Conservation (phyloP, 1,140 invertebrate species). For the Magallana ariakensis region DNA sequence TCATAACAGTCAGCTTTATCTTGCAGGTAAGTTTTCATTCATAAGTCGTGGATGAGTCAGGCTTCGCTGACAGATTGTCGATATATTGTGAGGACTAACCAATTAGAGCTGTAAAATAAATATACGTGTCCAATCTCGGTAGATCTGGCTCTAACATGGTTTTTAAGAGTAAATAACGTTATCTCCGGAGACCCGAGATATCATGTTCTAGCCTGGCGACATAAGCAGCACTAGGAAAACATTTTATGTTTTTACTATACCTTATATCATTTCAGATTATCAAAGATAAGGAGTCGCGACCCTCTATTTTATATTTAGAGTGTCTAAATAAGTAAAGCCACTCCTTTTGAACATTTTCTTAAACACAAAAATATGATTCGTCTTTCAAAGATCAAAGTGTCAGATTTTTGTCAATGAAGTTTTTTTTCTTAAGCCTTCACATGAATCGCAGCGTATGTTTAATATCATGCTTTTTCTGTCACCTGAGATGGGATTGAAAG, state of each 20-base stretch:
- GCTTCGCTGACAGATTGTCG: neutral
- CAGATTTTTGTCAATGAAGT: slow-evolving; percentile 15
- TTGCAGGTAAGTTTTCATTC: slow-evolving; percentile 21
- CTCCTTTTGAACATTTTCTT: neutral
- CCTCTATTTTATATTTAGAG: slow-evolving; percentile 4
- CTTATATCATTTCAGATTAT: slow-evolving; percentile 2
- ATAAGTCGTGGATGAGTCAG: slow-evolving; percentile 1
- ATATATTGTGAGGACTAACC: neutral
- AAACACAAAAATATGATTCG: neutral
- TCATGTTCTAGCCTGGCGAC: neutral
- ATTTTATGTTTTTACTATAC: slow-evolving; percentile 10
- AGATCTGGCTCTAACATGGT: neutral
- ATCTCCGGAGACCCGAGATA: neutral
- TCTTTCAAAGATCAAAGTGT: slow-evolving; percentile 28
- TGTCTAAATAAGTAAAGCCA: neutral
- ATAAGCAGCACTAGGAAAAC: neutral
- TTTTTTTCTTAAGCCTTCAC: neutral
- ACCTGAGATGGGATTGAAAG: slow-evolving; percentile 14
- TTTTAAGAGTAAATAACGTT: slow-evolving; percentile 36
- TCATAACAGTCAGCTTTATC: slow-evolving; percentile 9
- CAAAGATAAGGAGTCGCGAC: neutral
- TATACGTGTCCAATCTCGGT: neutral
- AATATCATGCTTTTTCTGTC: slow-evolving; percentile 3
- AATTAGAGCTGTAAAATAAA: slow-evolving; percentile 15
- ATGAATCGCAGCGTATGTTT: slow-evolving; percentile 11